Percentiles rank a stretch among this genome's conserved stretches.
Evolutionary conservation across 2,113 vertebrate species (phyloP).

Genomic region (Gnathonemus echidnorhynchus): DNA sequence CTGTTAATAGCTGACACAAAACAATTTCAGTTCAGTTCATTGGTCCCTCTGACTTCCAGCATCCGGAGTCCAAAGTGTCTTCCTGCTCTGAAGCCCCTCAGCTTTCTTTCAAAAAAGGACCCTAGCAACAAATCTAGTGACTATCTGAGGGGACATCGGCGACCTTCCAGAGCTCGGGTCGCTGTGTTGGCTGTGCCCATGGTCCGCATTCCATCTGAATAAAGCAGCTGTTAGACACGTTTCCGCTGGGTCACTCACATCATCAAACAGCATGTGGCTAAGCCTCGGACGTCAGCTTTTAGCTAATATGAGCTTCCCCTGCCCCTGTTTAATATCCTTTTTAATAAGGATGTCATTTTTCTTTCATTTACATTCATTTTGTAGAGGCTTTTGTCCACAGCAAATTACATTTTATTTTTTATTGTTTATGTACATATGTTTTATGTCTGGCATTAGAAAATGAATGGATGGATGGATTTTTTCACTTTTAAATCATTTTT

Average conservation of each 20-base stretch:
- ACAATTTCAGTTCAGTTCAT: not conserved
- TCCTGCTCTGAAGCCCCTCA: not conserved
- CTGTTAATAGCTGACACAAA: not conserved
- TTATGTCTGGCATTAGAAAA: not conserved
- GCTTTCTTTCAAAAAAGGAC: not conserved
- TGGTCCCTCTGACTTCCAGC: not conserved
- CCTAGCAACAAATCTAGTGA: not conserved
- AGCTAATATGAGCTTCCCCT: not conserved
- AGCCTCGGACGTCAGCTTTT: not conserved
- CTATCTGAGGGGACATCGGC: not conserved
- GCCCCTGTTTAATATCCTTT: not conserved
- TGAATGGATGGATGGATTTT: not conserved
- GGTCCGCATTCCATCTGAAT: not conserved
- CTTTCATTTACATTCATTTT: not conserved
- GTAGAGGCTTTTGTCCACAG: not conserved
- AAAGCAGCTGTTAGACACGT: not conserved
- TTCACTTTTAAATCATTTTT: not conserved
- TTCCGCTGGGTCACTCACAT: not conserved
- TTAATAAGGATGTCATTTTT: not conserved
- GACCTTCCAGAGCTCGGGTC: not conserved
- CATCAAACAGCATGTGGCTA: not conserved
- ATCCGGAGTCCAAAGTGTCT: not conserved
- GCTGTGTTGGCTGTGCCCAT: not conserved
- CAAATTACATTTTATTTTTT: not conserved
- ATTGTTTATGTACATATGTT: not conserved